Evolutionary conservation across 2,888 invertebrate species (phyloP).

Genomic region (Pammene fasciana): DNA sequence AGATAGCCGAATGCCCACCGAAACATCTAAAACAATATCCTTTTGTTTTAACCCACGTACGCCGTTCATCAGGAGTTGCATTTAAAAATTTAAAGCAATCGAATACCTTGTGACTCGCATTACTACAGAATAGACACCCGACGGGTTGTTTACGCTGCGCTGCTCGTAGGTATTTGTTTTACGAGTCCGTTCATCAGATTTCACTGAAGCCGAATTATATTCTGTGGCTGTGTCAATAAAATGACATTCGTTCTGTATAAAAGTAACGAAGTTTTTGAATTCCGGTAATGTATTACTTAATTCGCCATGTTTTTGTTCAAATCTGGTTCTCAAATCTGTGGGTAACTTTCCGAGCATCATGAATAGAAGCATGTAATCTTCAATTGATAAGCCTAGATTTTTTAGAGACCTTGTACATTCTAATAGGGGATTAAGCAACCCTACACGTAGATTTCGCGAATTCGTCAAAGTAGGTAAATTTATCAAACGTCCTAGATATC

Average conservation of each 20-base stretch:
- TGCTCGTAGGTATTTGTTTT: background rate
- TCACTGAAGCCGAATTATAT: background rate
- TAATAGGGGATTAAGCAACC: background rate
- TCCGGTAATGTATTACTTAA: background rate
- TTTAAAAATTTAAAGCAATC: conserved; percentile 9
- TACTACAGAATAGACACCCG: conserved; percentile 9
- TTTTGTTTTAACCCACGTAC: background rate
- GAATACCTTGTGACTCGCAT: background rate
- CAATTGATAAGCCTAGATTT: background rate
- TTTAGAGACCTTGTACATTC: background rate
- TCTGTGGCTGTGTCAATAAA: conserved; percentile 3
- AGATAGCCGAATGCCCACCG: background rate
- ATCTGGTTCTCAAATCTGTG: conserved; percentile 2
- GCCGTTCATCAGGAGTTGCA: background rate
- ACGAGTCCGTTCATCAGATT: background rate
- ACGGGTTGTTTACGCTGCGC: background rate
- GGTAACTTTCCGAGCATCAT: conserved; percentile 3
- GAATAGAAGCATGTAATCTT: background rate
- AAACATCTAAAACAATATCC: conserved; percentile 16
- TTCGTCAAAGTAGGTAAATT: background rate
- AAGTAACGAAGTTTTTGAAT: background rate
- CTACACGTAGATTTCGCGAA: background rate
- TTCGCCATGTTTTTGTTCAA: conserved; percentile 18
- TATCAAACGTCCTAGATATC: background rate
- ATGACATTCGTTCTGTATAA: conserved; percentile 2